Evolutionary conservation across 1,140 invertebrate genomes (phyloP).

Genomic region (Cylas formicarius): DNA sequence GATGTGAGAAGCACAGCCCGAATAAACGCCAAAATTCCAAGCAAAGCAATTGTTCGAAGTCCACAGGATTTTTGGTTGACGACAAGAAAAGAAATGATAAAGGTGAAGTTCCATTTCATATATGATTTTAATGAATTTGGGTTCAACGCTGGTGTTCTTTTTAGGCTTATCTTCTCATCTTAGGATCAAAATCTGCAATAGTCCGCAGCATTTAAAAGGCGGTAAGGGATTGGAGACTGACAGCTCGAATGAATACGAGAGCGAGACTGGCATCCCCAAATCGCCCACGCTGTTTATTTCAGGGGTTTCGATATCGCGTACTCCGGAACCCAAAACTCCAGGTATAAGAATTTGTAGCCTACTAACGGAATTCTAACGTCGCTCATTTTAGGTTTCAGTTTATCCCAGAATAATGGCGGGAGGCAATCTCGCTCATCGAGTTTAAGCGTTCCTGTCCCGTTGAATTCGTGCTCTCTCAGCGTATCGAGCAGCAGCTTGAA

Average conservation of each 20-base stretch:
- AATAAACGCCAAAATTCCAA: slow-evolving; percentile 29
- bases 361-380: background rate
- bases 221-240: slow-evolving; percentile 43
- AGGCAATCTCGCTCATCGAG: slow-evolving; percentile 46
- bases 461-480: slow-evolving; percentile 39
- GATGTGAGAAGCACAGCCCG: slow-evolving; percentile 34
- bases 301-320: slow-evolving; percentile 53
- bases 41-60: slow-evolving; percentile 34
- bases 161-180: slow-evolving; percentile 27
- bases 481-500: slow-evolving; percentile 39
- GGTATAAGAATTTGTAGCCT: slow-evolving; percentile 18
- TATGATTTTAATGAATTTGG: background rate
- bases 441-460: slow-evolving; percentile 43
- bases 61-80: slow-evolving; percentile 37
- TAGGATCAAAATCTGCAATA: slow-evolving; percentile 39
- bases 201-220: slow-evolving; percentile 20
- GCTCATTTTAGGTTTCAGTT: slow-evolving; percentile 22
- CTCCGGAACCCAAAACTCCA: slow-evolving; percentile 47
- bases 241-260: slow-evolving; percentile 51
- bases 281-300: slow-evolving; percentile 53
- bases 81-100: slow-evolving; percentile 25
- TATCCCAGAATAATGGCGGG: slow-evolving; percentile 32
- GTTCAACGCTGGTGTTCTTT: no score
- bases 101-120: slow-evolving; percentile 5
- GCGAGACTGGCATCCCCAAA: slow-evolving; percentile 52